phyloP scores from a whole-genome alignment of 2,113 vertebrate genomes.

The Ptyas mucosa region DNA sequence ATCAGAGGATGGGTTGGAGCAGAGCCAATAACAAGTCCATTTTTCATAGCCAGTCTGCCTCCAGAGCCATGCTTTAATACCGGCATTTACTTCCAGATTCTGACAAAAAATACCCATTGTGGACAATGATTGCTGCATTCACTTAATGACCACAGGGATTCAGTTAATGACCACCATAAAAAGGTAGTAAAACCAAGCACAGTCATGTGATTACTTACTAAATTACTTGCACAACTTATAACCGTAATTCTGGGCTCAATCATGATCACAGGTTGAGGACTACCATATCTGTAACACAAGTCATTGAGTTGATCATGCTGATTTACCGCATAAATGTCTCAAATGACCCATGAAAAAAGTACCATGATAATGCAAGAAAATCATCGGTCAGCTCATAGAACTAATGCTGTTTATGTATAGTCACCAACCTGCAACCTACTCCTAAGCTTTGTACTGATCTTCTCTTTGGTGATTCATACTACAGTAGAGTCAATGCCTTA shows the following conservation, averaged over 20 bases:
- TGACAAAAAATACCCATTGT: neutral
- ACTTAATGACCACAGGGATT: neutral
- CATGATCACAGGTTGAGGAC: neutral
- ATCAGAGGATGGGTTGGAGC: neutral
- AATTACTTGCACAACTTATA: neutral
- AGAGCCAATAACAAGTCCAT: neutral
- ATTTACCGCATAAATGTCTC: neutral
- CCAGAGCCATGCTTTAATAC: neutral
- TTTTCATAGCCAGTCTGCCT: neutral
- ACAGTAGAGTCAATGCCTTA: neutral
- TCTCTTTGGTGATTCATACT: accelerated
- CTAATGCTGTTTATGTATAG: neutral
- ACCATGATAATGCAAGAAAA: neutral
- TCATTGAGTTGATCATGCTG: slow-evolving; percentile 16
- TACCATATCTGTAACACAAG: neutral
- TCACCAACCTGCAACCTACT: neutral
- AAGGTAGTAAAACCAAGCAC: neutral
- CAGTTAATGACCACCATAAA: neutral
- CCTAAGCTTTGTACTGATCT: neutral
- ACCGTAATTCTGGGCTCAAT: neutral
- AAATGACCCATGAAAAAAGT: slow-evolving; percentile 25
- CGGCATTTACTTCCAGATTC: neutral
- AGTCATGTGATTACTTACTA: neutral
- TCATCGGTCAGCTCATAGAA: neutral
- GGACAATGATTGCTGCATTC: neutral